Conservation (phyloP, 1,140 invertebrate species). For the Drosophila malerkotliana region DNA sequence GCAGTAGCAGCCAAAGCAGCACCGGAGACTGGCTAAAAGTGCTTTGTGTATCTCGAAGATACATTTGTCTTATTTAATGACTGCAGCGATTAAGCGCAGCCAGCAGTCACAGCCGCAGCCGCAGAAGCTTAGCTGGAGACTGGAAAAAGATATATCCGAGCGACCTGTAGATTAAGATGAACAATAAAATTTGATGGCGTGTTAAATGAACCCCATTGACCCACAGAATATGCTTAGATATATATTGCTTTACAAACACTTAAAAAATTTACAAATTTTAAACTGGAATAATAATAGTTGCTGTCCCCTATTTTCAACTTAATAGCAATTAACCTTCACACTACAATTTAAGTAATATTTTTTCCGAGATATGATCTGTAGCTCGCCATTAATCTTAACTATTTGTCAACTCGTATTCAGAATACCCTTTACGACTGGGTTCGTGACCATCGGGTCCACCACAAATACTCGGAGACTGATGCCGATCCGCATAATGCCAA, state of each 20-base stretch:
- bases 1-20: conserved; percentile 3
- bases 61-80: conserved; percentile 76
- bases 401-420: conserved; percentile 54
- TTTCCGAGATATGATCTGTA: background rate
- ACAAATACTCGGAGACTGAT: conserved; percentile 95
- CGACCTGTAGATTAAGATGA: conserved; percentile 24
- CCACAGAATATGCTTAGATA: conserved; percentile 17
- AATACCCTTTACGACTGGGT: conserved; percentile 89
- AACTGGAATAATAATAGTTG: background rate
- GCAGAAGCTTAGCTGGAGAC: conserved; percentile 11
- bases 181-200: conserved; percentile 43
- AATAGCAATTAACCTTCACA: too few species aligned
- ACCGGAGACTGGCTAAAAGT: conserved; percentile 11
- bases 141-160: conserved; percentile 4
- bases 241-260: background rate
- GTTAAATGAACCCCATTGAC: conserved; percentile 33
- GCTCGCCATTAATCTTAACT: background rate
- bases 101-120: conserved; percentile 8
- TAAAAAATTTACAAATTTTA: background rate
- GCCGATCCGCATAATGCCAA: conserved; percentile 95
- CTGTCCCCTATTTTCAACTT: too few species aligned
- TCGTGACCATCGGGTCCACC: conserved; percentile 94
- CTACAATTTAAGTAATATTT: too few species aligned
- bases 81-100: conserved; percentile 52
- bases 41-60: conserved; percentile 60